phyloP scores from a whole-genome alignment of 2,113 vertebrate genomes.

The Microtus richardsoni region DNA sequence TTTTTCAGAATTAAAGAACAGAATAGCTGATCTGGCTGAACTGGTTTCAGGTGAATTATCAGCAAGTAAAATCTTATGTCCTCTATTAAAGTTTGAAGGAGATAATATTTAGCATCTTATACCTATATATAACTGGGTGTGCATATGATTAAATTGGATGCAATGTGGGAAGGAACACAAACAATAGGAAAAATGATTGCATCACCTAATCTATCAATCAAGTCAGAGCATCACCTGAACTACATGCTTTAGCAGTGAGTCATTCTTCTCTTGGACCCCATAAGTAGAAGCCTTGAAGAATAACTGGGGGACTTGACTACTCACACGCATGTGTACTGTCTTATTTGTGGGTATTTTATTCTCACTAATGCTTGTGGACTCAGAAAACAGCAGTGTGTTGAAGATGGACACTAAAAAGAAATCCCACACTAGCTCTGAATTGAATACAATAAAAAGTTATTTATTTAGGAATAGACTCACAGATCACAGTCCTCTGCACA shows the following conservation, averaged over 20 bases:
- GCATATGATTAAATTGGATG: background rate
- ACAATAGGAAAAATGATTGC: background rate
- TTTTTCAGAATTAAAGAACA: background rate
- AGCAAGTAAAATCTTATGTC: background rate
- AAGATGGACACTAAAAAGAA: no score
- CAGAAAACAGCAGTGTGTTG: fast-evolving
- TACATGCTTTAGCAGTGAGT: background rate
- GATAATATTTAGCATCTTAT: background rate
- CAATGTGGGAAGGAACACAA: background rate
- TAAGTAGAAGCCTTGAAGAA: background rate
- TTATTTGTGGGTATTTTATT: background rate
- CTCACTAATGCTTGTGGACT: background rate
- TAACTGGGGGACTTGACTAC: background rate
- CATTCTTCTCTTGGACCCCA: background rate
- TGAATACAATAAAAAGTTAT: no score
- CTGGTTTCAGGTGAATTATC: background rate
- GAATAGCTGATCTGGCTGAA: background rate
- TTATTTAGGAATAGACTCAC: no score
- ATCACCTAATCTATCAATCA: background rate
- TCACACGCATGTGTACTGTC: background rate
- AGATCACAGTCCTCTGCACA: no score
- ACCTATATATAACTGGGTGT: background rate
- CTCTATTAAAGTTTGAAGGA: background rate
- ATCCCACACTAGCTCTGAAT: no score
- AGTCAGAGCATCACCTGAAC: background rate